These are phyloP conservation scores for Actinia tenebrosa DNA, from an alignment of 64 coral and sea anemone genomes.

Conservation along the genomic window DNA sequence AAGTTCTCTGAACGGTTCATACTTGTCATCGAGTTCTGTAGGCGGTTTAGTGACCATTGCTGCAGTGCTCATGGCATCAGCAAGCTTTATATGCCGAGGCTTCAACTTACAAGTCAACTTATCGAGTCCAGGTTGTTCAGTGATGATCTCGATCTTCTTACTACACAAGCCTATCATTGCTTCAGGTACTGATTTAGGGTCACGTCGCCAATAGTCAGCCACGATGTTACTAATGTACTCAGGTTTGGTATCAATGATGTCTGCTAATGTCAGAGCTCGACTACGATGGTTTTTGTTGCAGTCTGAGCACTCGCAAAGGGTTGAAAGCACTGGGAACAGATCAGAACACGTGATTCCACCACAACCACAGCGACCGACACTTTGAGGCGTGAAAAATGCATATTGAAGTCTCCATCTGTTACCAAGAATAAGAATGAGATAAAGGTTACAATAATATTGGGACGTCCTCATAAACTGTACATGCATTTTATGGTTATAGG, in stretches of 20 bases:
- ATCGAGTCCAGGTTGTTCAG: constrained; percentile 20
- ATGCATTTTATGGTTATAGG: too few relatives aligned
- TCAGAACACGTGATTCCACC: constrained; percentile 40
- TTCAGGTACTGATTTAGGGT: constrained; percentile 14
- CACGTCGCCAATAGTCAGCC: constrained; percentile 66
- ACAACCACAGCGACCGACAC: constrained; percentile 46
- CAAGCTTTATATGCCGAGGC: constrained; percentile 34
- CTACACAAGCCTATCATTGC: constrained; percentile 57
- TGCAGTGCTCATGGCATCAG: constrained; percentile 90
- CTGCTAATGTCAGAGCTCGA: constrained; percentile 19
- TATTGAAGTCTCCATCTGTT: constrained; percentile 54
- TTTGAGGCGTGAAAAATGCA: constrained; percentile 53
- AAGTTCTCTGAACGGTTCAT: constrained; percentile 69
- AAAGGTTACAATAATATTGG: too few relatives aligned
- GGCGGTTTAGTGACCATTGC: constrained; percentile 45
- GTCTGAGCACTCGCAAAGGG: not conserved
- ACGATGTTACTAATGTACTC: constrained; percentile 77
- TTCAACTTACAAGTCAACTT: constrained; percentile 8
- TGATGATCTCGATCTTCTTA: constrained; percentile 51
- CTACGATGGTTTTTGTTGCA: not conserved
- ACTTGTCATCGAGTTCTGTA: constrained; percentile 25
- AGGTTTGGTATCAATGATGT: constrained; percentile 43
- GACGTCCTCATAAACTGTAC: too few relatives aligned
- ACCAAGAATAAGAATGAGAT: not conserved
- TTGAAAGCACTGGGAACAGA: constrained; percentile 47